Evolutionary conservation across 2,113 vertebrate species (phyloP).

Genomic region (Pseudorasbora parva): DNA sequence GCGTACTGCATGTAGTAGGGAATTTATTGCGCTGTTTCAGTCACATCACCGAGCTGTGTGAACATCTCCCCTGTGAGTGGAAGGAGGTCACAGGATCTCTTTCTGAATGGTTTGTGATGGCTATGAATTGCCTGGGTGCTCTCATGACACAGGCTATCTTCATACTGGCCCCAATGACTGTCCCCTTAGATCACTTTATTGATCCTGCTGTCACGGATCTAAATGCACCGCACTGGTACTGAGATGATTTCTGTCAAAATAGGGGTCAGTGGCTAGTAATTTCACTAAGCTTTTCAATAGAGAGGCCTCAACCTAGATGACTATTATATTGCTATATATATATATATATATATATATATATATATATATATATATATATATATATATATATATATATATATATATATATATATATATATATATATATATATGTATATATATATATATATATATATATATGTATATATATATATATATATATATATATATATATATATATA

Average conservation of each 20-base stretch:
- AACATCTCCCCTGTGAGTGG: neutral
- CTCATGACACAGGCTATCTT: constrained; percentile 44
- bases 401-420: no score
- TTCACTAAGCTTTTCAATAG: constrained; percentile 24
- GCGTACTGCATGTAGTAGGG: neutral
- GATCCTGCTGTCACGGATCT: constrained; percentile 60
- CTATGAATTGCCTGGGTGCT: constrained; percentile 42
- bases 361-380: no score
- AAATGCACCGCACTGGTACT: constrained; percentile 47
- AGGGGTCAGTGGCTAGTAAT: neutral
- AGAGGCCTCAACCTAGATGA: neutral
- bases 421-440: no score
- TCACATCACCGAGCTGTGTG: neutral
- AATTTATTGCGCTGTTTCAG: neutral
- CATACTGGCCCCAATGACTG: constrained; percentile 38
- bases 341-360: no score
- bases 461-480: no score
- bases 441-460: no score
- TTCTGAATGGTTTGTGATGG: constrained; percentile 44
- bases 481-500: no score
- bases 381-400: no score
- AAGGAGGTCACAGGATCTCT: constrained; percentile 40
- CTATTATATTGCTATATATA: neutral
- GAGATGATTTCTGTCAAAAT: constrained; percentile 51
- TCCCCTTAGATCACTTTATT: constrained; percentile 57